phyloP scores from a whole-genome alignment of 2,888 invertebrate genomes.

The Drosophila maculinotata region DNA sequence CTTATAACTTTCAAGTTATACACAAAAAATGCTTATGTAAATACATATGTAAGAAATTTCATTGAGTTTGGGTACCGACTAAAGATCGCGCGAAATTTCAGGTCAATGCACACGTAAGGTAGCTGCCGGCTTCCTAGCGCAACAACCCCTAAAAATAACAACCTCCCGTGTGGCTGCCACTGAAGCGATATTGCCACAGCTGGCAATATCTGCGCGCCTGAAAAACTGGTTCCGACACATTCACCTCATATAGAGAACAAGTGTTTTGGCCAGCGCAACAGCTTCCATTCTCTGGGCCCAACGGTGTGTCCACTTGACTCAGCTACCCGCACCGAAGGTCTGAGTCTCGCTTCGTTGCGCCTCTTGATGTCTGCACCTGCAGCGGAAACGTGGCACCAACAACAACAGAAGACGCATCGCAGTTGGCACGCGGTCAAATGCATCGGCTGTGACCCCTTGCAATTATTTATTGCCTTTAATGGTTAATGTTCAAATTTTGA shows the following conservation, averaged over 20 bases:
- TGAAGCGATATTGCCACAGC: slow-evolving; percentile 47
- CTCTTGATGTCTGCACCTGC: slow-evolving; percentile 68
- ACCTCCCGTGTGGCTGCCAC: slow-evolving; percentile 33
- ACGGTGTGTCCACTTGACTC: slow-evolving; percentile 27
- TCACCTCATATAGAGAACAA: slow-evolving; percentile 35
- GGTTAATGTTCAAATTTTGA: slow-evolving; percentile 4
- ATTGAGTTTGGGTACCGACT: slow-evolving; percentile 12
- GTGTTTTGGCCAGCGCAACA: slow-evolving; percentile 68
- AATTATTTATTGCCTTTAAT: slow-evolving; percentile 30
- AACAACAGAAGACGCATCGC: slow-evolving; percentile 23
- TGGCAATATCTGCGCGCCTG: slow-evolving; percentile 38
- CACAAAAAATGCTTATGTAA: too few relatives aligned
- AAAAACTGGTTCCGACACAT: slow-evolving; percentile 58
- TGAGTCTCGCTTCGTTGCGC: slow-evolving; percentile 53
- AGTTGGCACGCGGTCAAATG: slow-evolving; percentile 56
- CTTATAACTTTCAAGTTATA: too few relatives aligned
- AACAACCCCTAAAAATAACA: slow-evolving; percentile 58
- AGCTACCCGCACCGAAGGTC: neutral
- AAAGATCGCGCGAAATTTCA: slow-evolving; percentile 54
- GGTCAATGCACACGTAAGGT: slow-evolving; percentile 68
- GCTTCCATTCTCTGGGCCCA: slow-evolving; percentile 54
- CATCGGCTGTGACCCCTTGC: slow-evolving; percentile 21
- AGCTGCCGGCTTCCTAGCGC: slow-evolving; percentile 33
- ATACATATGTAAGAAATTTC: slow-evolving; percentile 8
- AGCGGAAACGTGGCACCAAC: slow-evolving; percentile 36